Base-by-base conservation (phyloP, 2,888 invertebrate genomes). In the Dione vanillae region DNA sequence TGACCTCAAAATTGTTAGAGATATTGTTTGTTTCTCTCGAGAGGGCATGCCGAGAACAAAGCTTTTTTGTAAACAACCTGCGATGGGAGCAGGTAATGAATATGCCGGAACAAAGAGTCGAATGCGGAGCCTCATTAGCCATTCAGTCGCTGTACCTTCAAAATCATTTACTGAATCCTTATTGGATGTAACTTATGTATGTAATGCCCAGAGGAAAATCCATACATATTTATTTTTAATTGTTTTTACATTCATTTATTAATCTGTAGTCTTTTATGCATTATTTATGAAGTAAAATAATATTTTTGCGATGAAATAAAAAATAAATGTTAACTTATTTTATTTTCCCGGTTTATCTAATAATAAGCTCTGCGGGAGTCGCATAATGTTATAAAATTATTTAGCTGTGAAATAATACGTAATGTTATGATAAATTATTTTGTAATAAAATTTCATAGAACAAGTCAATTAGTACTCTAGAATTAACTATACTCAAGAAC, bases 141-240 rank as follows among this genome's bases (percentile, higher is more conserved):
- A 91, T 92, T 91, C 91, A 83, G 81, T 82, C 74, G 83, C 78
- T 82, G 88, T 85, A 83, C 86, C 88, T 86, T 85, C 85, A 90
- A 89, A 91, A 91, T 87, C 83, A 87, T 90, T 91, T 87, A 86
- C 84, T 83, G 87, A 86, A 87, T 80, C 85, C 88, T 85, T 89
- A 86, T 90, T 89, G 85, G 89, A 89, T 87, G 49, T 64, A 40
- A 56, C 37, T 35, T 52, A 68, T 69, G 54, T 71, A 52, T 54
- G 40, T 67, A 43, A 20, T 20, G 16, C 19, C 0, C 0, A 49
- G 1, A 49, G 11, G 19, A 19, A 27, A 51, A 27, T n/a, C 19
- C 45, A 49, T 54, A 58, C 11, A 11, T 16, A 41, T 16, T 20
- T 35, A 8, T n/a, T 19, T 51, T 58, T 1, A 49, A 47, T 35